Evolutionary conservation across 1,140 invertebrate species (phyloP).

Genomic region (Drosophila ohnishii): DNA sequence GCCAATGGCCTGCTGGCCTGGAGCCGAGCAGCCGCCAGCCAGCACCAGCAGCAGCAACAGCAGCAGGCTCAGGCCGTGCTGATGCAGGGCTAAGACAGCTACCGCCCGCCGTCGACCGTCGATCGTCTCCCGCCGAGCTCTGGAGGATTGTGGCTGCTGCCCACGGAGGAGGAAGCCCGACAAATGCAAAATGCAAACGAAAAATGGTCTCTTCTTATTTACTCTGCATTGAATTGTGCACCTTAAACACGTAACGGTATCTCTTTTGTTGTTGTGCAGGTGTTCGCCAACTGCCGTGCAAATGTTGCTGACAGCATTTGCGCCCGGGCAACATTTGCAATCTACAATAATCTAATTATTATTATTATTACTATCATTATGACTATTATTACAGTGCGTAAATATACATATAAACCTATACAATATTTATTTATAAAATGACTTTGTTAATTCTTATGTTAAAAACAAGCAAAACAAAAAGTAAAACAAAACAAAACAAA

Average conservation of each 20-base stretch:
- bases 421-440: slow-evolving; percentile 77
- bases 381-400: slow-evolving; percentile 55
- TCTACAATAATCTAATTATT: slow-evolving; percentile 71
- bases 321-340: slow-evolving; percentile 79
- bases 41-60: slow-evolving; percentile 46
- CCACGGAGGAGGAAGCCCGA: slow-evolving; percentile 25
- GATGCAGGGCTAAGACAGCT: slow-evolving; percentile 47
- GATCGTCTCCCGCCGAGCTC: slow-evolving; percentile 5
- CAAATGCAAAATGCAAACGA: slow-evolving; percentile 57
- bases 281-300: slow-evolving; percentile 79
- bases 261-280: slow-evolving; percentile 78
- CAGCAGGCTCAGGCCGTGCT: slow-evolving; percentile 52
- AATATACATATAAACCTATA: slow-evolving; percentile 52
- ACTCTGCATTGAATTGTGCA: slow-evolving; percentile 72
- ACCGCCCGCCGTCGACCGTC: background rate
- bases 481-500: slow-evolving; percentile 25
- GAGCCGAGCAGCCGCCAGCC: slow-evolving; percentile 65
- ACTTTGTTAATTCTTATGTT: slow-evolving; percentile 81
- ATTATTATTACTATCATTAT: slow-evolving; percentile 57
- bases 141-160: slow-evolving; percentile 16
- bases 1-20: slow-evolving; percentile 68
- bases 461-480: slow-evolving; percentile 37
- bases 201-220: slow-evolving; percentile 80
- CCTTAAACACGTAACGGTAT: slow-evolving; percentile 78
- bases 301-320: slow-evolving; percentile 67